A percentile compares a stretch with the other conserved stretches of the same genome.
These are phyloP conservation scores for Gasterosteus nipponicus DNA, from an alignment of 2,113 vertebrate species.

Conservation along the genomic window DNA sequence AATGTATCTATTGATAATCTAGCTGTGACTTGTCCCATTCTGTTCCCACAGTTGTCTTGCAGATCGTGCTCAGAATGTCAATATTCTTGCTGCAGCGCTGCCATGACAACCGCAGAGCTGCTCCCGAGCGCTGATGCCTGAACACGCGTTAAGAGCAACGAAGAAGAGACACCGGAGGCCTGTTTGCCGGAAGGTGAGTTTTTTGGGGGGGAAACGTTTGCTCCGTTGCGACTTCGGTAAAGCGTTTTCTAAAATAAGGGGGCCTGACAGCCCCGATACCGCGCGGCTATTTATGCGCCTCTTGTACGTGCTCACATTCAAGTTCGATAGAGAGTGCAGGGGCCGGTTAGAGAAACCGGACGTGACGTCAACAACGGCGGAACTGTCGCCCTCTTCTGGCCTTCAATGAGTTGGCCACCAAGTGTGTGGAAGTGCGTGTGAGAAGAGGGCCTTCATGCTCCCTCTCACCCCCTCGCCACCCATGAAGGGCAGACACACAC, in stretches of 20 bases:
- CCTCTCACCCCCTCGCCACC: constrained; percentile 36
- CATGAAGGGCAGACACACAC: constrained; percentile 72
- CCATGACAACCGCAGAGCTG: constrained; percentile 65
- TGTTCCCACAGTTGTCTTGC: constrained; percentile 58
- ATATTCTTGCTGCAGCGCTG: constrained; percentile 57
- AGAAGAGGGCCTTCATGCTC: constrained; percentile 25
- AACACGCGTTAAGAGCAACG: background rate
- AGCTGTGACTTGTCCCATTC: constrained; percentile 16
- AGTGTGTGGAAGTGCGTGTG: constrained; percentile 29
- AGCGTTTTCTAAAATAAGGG: background rate
- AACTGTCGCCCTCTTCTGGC: constrained; percentile 69
- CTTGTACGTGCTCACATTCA: constrained; percentile 36
- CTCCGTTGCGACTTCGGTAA: background rate
- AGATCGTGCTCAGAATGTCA: constrained; percentile 57
- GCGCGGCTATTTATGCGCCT: constrained; percentile 30
- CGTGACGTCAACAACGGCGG: constrained; percentile 58
- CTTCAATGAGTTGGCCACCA: constrained; percentile 39
- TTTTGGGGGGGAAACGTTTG: background rate
- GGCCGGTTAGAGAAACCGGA: constrained; percentile 59
- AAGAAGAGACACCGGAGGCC: background rate
- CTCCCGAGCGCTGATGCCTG: constrained; percentile 8
- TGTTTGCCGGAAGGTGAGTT: constrained; percentile 2
- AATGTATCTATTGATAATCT: background rate
- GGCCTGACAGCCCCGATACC: constrained; percentile 15
- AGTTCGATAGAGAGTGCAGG: constrained; percentile 53